These are phyloP conservation scores for Ciconia boyciana DNA, from an alignment of 2,113 vertebrate genomes.

Conservation along the genomic window DNA sequence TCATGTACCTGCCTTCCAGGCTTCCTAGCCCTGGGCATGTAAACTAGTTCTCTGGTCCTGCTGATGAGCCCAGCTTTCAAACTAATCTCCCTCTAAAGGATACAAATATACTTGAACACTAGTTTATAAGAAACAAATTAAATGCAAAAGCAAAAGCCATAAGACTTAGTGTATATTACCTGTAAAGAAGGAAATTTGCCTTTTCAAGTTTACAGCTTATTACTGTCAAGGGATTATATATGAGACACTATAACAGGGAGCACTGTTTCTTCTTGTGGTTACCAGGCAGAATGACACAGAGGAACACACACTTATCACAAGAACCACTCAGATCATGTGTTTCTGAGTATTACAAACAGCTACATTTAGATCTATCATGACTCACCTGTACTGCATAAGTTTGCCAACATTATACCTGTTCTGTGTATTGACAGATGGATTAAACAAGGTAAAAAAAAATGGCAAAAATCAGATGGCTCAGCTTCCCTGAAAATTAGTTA, in stretches of 20 bases:
- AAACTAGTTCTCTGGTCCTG: background rate
- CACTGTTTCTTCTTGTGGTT: background rate
- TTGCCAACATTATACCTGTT: background rate
- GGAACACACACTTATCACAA: background rate
- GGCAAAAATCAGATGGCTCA: background rate
- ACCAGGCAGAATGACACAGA: background rate
- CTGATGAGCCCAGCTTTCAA: background rate
- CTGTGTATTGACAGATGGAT: background rate
- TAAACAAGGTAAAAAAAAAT: background rate
- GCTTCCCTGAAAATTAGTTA: background rate
- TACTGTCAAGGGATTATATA: background rate
- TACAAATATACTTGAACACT: background rate
- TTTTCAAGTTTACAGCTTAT: background rate
- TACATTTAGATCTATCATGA: background rate
- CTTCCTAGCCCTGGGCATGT: background rate
- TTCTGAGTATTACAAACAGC: background rate
- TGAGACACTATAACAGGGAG: background rate
- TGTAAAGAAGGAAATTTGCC: background rate
- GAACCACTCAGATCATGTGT: background rate
- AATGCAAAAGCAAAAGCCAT: background rate
- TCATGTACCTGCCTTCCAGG: constrained; percentile 26
- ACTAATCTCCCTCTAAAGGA: background rate
- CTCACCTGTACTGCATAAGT: background rate
- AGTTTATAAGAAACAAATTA: background rate
- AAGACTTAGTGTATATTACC: background rate